Evolutionary conservation across 2,113 vertebrate genomes (phyloP).

Genomic region (Danionella cerebrum): DNA sequence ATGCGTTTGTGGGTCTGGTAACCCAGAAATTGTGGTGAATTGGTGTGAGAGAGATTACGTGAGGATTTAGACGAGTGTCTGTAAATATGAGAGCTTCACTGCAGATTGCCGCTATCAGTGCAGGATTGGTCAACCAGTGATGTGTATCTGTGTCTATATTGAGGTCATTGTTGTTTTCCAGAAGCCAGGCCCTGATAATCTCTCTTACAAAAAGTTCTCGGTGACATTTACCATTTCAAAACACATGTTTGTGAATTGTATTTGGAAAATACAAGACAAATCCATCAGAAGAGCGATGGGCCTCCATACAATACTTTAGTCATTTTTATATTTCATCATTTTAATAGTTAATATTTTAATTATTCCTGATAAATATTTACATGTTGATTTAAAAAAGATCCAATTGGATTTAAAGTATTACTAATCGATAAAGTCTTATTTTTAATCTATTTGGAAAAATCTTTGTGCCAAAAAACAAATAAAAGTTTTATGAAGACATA

Average conservation of each 20-base stretch:
- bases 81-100: constrained; percentile 22
- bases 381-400: too few species aligned
- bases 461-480: too few species aligned
- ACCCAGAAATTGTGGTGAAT: constrained; percentile 44
- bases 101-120: constrained; percentile 46
- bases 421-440: too few species aligned
- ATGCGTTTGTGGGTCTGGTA: constrained; percentile 44
- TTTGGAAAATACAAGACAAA: not conserved
- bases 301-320: too few species aligned
- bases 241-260: constrained; percentile 18
- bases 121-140: constrained; percentile 51
- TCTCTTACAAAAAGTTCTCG: constrained; percentile 59
- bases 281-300: too few species aligned
- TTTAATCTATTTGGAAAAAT: too few species aligned
- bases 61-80: constrained; percentile 47
- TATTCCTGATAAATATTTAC: too few species aligned
- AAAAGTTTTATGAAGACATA: too few species aligned
- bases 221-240: constrained; percentile 61
- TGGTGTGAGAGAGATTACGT: constrained; percentile 52
- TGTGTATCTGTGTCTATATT: constrained; percentile 64
- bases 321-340: too few species aligned
- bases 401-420: too few species aligned
- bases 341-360: too few species aligned
- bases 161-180: constrained; percentile 54
- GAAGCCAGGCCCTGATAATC: constrained; percentile 56